Base-by-base conservation (phyloP, 2,888 invertebrate species). In the Mesorhabditis spiculigera region DNA sequence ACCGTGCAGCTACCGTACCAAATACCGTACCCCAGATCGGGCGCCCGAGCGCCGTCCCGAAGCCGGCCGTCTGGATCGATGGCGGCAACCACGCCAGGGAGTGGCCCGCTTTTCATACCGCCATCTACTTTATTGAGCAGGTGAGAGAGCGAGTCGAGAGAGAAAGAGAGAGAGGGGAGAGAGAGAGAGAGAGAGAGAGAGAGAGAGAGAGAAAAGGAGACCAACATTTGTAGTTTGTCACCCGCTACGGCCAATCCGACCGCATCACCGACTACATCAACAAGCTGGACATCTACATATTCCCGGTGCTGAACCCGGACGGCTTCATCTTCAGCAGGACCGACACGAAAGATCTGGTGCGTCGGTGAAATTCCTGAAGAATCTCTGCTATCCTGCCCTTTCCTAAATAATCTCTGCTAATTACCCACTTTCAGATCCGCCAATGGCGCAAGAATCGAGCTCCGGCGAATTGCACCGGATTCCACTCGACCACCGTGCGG, bases 371-470 rank as follows among this genome's bases (percentile, higher is more conserved):
- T 28, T 13, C 6, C n/a, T 8, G 28, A 63, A n/a, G 8, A 63
- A n/a, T 63, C n/a, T 8, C 6, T 63, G 13, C 6, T 28, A 63
- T 63, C 6, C n/a, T n/a, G 6, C 63, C 16, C 6, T 28, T 50
- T 10, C 6, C 6, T 10, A 50, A 10, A 50, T 13, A 50, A 50
- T 50, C 50, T 10, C 6, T 10, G 13, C 6, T 50, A 13, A 10
- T 50, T 50, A 10, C 13, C 13, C 50, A 10, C 41, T 68, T 75
- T 5, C 67, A 82, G 81, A 81, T 82, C 63, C 76, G 85, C 10
- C 82, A 85, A 73, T 85, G 85, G 85, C 76, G 85, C 6, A 85
- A 85, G 72, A 85, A 83, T 69, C 68, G 79, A 5, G 83, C 84
- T 5, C 81, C 81, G 0, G 77, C 74, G 44, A 83, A 84, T 68